Percentiles rank a stretch among this genome's conserved stretches.
Conservation (phyloP, 1,140 invertebrate genomes). For the Zaprionus gabonicus region DNA sequence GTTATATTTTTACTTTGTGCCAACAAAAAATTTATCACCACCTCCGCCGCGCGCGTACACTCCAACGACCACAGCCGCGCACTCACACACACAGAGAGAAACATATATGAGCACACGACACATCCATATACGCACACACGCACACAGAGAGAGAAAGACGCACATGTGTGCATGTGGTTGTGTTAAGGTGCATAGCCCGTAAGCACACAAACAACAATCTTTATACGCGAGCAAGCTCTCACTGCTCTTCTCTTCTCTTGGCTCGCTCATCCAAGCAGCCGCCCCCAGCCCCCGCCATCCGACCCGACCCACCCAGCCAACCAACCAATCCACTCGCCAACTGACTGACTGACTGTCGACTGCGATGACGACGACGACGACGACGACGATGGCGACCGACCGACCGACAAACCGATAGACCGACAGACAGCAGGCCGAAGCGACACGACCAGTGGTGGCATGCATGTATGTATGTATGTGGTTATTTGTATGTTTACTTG, state of each 20-base stretch:
- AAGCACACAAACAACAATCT: slow-evolving; percentile 45
- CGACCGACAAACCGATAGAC: slow-evolving; percentile 26
- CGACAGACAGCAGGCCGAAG: slow-evolving; percentile 38
- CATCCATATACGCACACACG: slow-evolving; percentile 49
- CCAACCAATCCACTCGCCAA: slow-evolving; percentile 49
- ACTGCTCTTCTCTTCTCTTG: slow-evolving; percentile 16
- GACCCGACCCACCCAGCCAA: slow-evolving; percentile 14
- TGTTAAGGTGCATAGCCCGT: slow-evolving; percentile 54
- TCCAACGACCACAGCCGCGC: slow-evolving; percentile 48
- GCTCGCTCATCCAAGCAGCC: slow-evolving; percentile 50
- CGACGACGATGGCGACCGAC: slow-evolving; percentile 42
- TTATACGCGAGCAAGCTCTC: slow-evolving; percentile 45
- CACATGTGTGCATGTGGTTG: slow-evolving; percentile 19
- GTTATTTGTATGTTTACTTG: slow-evolving; percentile 63
- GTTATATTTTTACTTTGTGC: slow-evolving; percentile 82
- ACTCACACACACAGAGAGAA: slow-evolving; percentile 29
- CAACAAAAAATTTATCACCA: slow-evolving; percentile 81
- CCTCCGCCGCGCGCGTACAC: slow-evolving; percentile 46
- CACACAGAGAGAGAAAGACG: slow-evolving; percentile 1
- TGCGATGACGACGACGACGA: slow-evolving; percentile 28
- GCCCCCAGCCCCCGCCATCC: slow-evolving; percentile 24
- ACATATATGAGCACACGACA: slow-evolving; percentile 11
- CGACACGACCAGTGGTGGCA: slow-evolving; percentile 49
- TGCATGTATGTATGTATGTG: slow-evolving; percentile 46
- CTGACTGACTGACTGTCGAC: slow-evolving; percentile 45